Evolutionary conservation across 2,113 vertebrate species (phyloP), one percentile per base, ranked within the genome.

Genomic region (Gallinago jamesoni): DNA sequence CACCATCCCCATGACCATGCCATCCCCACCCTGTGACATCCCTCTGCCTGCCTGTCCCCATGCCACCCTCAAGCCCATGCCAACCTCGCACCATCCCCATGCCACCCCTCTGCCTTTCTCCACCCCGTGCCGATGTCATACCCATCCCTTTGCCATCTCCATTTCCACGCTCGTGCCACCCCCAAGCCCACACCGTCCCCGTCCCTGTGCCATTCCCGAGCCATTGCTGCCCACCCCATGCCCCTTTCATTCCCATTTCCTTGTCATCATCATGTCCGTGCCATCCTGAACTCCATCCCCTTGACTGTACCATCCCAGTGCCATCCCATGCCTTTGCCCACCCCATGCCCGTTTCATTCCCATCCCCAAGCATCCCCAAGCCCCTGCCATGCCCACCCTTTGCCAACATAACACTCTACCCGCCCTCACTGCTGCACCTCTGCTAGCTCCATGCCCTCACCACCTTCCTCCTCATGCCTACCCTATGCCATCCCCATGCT

Each of bases 311-410:
- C 35, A 21, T 24, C 20, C 56, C 35, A 47, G 47, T 47, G 47
- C 47, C 47, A 47, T 47, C 47, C 12, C 3, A 0, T 37, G 53
- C 41, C 48, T 31, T 35, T 48, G 21, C 13, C 43, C 18, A 13
- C 6, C 5, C 59, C 10, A 4, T 24, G 31, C 48, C 43, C 12
- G 2, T 2, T 1, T 6, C 47, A 18, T 25, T 24, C 25, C 30
- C 47, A 37, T 9, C 21, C 35, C 68, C 20, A 14, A 41, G 27
- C 59, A 14, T 7, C 27, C 27, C 48, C 74, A 55, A 41, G 45
- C 30, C 73, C 27, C 1, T 8, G 15, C n/a, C 59, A 11, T 27
- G 24, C n/a, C 64, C 82, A 55, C 9, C 20, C 41, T 19, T 17
- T 22, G 37, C 53, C 53, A 33, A 9, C 15, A 6, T 31, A 8